A percentile compares a stretch with the other conserved stretches of the same genome.
Conservation (phyloP, 2,888 invertebrate species). For the Patella caerulea region DNA sequence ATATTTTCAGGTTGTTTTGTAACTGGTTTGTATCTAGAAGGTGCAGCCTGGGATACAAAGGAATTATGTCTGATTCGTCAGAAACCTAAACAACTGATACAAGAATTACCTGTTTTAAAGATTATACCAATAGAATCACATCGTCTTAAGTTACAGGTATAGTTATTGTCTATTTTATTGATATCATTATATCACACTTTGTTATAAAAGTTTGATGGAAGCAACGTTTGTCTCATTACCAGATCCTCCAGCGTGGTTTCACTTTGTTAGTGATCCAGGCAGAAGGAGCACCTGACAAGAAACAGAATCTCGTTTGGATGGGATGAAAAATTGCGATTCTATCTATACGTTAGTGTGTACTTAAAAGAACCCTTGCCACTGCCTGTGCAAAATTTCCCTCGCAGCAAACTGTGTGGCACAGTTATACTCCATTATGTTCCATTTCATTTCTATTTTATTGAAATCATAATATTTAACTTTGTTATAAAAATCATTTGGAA, state of each 20-base stretch:
- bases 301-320: too few species aligned
- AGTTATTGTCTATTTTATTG: slow-evolving; percentile 21
- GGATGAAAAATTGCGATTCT: too few species aligned
- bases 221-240: too few species aligned
- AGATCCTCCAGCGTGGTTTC: too few species aligned
- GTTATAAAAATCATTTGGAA: neutral
- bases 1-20: slow-evolving; percentile 69
- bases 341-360: too few species aligned
- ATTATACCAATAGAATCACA: slow-evolving; percentile 89
- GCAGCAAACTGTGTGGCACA: too few species aligned
- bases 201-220: neutral
- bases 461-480: neutral
- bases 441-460: neutral
- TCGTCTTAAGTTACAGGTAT: slow-evolving; percentile 85
- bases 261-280: too few species aligned
- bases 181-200: neutral
- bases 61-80: slow-evolving; percentile 82
- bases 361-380: too few species aligned
- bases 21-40: slow-evolving; percentile 83
- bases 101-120: slow-evolving; percentile 87
- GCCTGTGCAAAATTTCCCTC: too few species aligned
- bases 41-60: slow-evolving; percentile 86
- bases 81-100: slow-evolving; percentile 86
- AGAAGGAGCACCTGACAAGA: too few species aligned
- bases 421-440: too few species aligned